These are phyloP conservation scores for Alethe diademata DNA, from an alignment of 2,113 vertebrate genomes.

Conservation along the genomic window DNA sequence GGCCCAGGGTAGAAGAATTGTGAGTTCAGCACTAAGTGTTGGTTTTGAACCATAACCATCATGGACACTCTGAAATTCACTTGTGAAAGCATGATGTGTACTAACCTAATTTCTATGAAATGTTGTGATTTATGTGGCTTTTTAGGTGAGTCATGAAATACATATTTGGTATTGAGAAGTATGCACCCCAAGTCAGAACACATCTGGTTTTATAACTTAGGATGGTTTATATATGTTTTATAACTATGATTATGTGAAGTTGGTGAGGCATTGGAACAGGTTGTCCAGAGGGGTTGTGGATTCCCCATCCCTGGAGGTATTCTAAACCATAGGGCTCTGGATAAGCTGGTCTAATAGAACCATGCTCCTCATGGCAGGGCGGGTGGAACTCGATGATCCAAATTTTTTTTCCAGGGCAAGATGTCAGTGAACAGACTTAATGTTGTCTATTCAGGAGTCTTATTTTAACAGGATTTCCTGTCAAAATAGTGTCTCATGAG, in stretches of 20 bases:
- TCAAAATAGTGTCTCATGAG: background rate
- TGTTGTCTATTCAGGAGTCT: background rate
- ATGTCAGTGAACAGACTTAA: background rate
- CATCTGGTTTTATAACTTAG: background rate
- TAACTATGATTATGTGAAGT: background rate
- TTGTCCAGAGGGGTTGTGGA: background rate
- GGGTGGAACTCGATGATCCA: background rate
- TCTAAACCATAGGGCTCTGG: background rate
- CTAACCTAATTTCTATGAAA: background rate
- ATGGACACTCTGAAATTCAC: background rate
- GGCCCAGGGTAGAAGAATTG: accelerated
- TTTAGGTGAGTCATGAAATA: background rate
- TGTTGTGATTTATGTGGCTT: background rate
- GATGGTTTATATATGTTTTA: background rate
- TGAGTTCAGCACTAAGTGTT: background rate
- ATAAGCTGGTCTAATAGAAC: background rate
- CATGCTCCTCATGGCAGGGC: background rate
- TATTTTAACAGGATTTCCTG: constrained; percentile 11
- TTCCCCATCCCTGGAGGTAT: background rate
- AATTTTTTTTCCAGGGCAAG: background rate
- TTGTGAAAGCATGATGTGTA: background rate
- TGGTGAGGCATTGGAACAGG: background rate
- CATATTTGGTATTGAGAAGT: background rate
- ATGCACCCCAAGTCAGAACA: background rate
- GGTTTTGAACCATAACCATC: background rate